Evolutionary conservation across 2,888 invertebrate species (phyloP).

Genomic region (Torymus auratus): DNA sequence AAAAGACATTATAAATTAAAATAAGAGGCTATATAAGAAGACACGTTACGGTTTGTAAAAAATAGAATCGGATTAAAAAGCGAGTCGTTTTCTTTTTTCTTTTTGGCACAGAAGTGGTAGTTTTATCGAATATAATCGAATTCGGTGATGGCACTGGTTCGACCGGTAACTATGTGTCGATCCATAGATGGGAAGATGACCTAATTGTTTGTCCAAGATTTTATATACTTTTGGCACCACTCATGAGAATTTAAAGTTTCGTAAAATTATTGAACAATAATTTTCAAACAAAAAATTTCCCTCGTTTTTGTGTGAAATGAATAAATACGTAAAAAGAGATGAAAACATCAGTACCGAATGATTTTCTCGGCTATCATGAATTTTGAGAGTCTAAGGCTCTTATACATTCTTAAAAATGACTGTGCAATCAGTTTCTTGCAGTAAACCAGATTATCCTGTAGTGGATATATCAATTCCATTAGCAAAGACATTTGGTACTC

Average conservation of each 20-base stretch:
- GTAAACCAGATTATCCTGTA: too few relatives aligned
- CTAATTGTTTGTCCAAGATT: neutral
- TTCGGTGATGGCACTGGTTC: slow-evolving; percentile 46
- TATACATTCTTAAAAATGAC: too few relatives aligned
- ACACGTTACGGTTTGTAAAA: neutral
- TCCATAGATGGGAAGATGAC: slow-evolving; percentile 8
- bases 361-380: neutral
- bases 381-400: too few relatives aligned
- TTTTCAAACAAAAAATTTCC: slow-evolving; percentile 6
- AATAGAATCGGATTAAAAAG: neutral
- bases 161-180: slow-evolving; percentile 23
- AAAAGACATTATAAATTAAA: too few relatives aligned
- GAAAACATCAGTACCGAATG: slow-evolving; percentile 1
- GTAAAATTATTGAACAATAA: neutral
- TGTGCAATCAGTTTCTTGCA: too few relatives aligned
- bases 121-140: slow-evolving; percentile 11
- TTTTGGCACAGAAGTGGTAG: slow-evolving; percentile 40
- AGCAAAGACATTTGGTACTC: too few relatives aligned
- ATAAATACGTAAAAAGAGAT: neutral
- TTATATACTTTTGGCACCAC: slow-evolving; percentile 7
- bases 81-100: neutral
- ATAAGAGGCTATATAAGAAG: too few relatives aligned
- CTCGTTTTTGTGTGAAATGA: too few relatives aligned
- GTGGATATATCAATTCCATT: too few relatives aligned
- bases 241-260: neutral